Percentiles rank a stretch among this genome's conserved stretches.
Evolutionary conservation across 1,140 invertebrate genomes (phyloP).

Genomic region (Neuroterus valhalla): DNA sequence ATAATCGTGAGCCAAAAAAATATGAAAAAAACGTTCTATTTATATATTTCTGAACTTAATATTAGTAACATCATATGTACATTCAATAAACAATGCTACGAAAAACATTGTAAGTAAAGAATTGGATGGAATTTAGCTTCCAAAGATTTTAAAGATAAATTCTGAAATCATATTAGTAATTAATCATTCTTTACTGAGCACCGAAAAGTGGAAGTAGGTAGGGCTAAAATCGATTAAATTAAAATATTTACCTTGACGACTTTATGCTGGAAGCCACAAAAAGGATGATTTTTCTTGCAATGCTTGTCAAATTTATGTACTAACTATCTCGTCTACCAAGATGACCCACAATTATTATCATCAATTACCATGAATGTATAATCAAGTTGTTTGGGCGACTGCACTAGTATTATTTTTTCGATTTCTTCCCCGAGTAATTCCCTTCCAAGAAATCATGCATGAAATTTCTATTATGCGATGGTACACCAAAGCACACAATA

Average conservation of each 20-base stretch:
- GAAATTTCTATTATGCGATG: constrained; percentile 5
- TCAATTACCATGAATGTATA: neutral
- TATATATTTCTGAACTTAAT: too few species aligned
- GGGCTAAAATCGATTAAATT: neutral
- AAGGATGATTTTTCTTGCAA: neutral
- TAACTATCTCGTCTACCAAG: neutral
- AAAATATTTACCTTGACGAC: constrained; percentile 15
- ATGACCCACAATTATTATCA: constrained; percentile 7
- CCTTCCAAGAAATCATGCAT: neutral
- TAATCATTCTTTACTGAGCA: neutral
- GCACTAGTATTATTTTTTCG: constrained; percentile 26
- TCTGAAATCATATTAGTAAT: too few species aligned
- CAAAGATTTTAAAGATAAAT: too few species aligned
- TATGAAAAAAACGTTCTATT: too few species aligned
- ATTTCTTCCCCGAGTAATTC: constrained; percentile 7
- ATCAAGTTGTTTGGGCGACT: constrained; percentile 3
- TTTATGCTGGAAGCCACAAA: neutral
- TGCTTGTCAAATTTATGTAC: neutral
- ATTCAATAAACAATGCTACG: too few species aligned
- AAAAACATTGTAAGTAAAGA: too few species aligned
- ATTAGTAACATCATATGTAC: too few species aligned
- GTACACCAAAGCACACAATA: neutral
- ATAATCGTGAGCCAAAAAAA: too few species aligned
- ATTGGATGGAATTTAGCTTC: too few species aligned
- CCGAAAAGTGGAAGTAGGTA: neutral